Evolutionary conservation across 35 echinoderm and acorn worm genomes (phyloP), one percentile per base, ranked within the genome.

Genomic region (Apostichopus californicus): DNA sequence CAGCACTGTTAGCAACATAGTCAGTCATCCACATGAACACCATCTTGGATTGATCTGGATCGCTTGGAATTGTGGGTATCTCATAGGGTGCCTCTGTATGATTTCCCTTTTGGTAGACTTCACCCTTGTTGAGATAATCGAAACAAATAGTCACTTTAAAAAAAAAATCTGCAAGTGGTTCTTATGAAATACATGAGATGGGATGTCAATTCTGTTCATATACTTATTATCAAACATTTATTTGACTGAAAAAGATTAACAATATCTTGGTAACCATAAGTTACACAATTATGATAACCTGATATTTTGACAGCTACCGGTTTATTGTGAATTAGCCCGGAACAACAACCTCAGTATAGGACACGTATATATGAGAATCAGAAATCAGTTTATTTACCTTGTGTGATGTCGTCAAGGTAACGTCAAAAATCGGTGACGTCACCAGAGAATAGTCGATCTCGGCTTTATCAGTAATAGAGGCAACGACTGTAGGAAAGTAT

Each of bases 21-120:
- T 94, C 93, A 17, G 93, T 94, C 87, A 94, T 94, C 93, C 93
- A 94, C 75, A 94, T 90, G 56, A 91, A 94, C 18, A 91, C 87
- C 93, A 94, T 94, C 57, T 80, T 77, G 17, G 78, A 91, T 1
- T 24, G 25, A 73, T 94, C 93, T 9, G 72, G 52, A 25, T 94
- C 93, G 18, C 57, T 55, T 12, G 93, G 93, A 57, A 94, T 91
- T 71, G 86, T 71, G 20, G 86, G 57, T 66, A 66, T 71, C 14
- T 63, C 56, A 28, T 61, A 66, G 15, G 88, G 87, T 11, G 87
- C 88, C 18, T 90, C 88, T 18, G 88, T 53, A 70, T 90, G 88
- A 18, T 90, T 75, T 9, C 53, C 54, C 11, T 46, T 90, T 10
- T 77, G 52, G 34, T 90, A 90, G n/a, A 90, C 71, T 34, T 90